A percentile compares a stretch with the other conserved stretches of the same genome.
These are phyloP conservation scores for Mormyrus lacerda DNA, from an alignment of 2,113 vertebrate species.

Conservation along the genomic window DNA sequence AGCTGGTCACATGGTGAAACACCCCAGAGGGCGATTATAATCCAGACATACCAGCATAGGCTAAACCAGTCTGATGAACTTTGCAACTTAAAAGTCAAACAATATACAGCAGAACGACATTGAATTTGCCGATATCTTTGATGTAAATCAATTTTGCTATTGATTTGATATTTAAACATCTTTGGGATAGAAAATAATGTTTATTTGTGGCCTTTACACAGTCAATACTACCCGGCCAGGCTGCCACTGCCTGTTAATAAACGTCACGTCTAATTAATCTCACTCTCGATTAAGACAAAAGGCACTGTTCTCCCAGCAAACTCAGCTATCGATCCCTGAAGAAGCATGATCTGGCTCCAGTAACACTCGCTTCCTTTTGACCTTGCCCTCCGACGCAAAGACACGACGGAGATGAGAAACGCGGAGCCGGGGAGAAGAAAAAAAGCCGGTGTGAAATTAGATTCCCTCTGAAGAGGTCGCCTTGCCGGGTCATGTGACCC, in stretches of 20 bases:
- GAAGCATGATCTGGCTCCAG: constrained; percentile 14
- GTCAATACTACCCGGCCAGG: background rate
- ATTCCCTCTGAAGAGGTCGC: constrained; percentile 15
- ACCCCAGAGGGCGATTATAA: background rate
- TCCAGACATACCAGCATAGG: background rate
- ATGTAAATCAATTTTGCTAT: constrained; percentile 9
- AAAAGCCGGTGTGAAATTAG: constrained; percentile 18
- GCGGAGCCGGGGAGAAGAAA: background rate
- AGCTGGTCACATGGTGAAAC: background rate
- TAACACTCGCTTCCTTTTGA: constrained; percentile 20
- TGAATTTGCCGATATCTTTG: background rate
- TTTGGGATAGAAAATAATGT: background rate
- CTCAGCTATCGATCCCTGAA: constrained; percentile 26
- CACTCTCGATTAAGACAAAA: constrained; percentile 23
- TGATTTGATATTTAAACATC: background rate
- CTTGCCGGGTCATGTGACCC: constrained; percentile 23
- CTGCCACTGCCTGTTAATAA: background rate
- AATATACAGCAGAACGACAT: background rate
- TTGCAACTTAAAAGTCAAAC: background rate
- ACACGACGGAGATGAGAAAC: background rate
- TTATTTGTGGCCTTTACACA: background rate
- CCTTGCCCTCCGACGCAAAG: constrained; percentile 21
- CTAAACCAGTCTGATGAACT: background rate
- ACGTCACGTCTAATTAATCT: background rate
- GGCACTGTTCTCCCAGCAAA: constrained; percentile 2